Evolutionary conservation across 30 jellyfish, hydroid and myxozoan genomes (phyloP).

Genomic region (Aurelia aurita): DNA sequence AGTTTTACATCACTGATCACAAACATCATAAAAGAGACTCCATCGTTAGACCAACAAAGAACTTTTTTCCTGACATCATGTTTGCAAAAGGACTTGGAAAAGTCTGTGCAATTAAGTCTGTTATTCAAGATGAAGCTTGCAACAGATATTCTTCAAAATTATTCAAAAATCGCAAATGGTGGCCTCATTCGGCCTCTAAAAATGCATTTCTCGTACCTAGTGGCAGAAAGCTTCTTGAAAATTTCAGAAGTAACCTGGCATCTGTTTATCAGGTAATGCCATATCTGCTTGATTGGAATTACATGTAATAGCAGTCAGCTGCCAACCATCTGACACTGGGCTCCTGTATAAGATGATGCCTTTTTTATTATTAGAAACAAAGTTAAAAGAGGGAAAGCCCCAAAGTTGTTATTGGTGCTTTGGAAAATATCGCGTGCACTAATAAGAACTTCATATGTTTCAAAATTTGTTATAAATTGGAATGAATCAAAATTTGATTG

Average conservation of each 20-base stretch:
- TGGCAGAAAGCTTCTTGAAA: conserved; percentile 46
- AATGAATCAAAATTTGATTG: too few species aligned
- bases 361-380: too few species aligned
- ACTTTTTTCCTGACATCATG: conserved; percentile 46
- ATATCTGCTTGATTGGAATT: too few species aligned
- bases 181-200: conserved; percentile 49
- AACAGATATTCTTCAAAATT: conserved; percentile 9
- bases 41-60: not conserved
- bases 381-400: too few species aligned
- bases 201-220: conserved; percentile 41
- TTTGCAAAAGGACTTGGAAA: conserved; percentile 50
- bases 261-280: conserved; percentile 24
- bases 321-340: too few species aligned
- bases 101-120: conserved; percentile 19
- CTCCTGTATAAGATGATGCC: too few species aligned
- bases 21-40: conserved; percentile 24
- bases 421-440: too few species aligned
- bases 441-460: too few species aligned
- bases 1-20: not conserved
- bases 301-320: too few species aligned
- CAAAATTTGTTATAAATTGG: too few species aligned
- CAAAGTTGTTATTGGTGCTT: too few species aligned
- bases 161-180: conserved; percentile 66
- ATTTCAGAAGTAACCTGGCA: conserved; percentile 23
- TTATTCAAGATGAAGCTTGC: not conserved